A percentile compares a stretch with the other conserved stretches of the same genome.
Conservation (phyloP, 1,140 invertebrate species). For the Bombus confusus region DNA sequence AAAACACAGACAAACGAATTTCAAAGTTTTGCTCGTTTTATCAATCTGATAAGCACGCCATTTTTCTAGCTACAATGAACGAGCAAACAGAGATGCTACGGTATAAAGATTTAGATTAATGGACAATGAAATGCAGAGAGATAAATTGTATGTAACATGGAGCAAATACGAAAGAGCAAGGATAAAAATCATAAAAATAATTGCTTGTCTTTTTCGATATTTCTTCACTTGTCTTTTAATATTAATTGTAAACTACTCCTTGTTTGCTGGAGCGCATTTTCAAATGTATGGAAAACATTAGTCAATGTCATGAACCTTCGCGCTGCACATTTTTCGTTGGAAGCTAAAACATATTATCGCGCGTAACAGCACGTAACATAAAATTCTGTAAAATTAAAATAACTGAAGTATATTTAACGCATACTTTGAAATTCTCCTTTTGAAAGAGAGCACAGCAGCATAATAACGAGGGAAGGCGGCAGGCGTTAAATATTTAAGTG, state of each 20-base stretch:
- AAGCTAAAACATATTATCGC: neutral
- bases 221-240: neutral
- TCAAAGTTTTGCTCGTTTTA: too few species aligned
- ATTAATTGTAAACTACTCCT: neutral
- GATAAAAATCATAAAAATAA: neutral
- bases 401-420: neutral
- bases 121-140: neutral
- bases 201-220: neutral
- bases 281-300: neutral
- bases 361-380: neutral
- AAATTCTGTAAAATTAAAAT: neutral
- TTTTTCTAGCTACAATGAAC: neutral
- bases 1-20: too few species aligned
- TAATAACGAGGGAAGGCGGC: neutral
- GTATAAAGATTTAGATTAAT: neutral
- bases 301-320: neutral
- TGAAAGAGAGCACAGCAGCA: neutral
- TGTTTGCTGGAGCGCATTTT: neutral
- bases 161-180: neutral
- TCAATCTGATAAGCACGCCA: neutral
- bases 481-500: conserved; percentile 9
- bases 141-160: neutral
- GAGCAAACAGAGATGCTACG: neutral
- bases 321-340: neutral
- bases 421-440: neutral